Percentiles rank a stretch among this genome's conserved stretches.
phyloP scores from a whole-genome alignment of 2,797 vertebrate genomes.

The Falco cherrug region DNA sequence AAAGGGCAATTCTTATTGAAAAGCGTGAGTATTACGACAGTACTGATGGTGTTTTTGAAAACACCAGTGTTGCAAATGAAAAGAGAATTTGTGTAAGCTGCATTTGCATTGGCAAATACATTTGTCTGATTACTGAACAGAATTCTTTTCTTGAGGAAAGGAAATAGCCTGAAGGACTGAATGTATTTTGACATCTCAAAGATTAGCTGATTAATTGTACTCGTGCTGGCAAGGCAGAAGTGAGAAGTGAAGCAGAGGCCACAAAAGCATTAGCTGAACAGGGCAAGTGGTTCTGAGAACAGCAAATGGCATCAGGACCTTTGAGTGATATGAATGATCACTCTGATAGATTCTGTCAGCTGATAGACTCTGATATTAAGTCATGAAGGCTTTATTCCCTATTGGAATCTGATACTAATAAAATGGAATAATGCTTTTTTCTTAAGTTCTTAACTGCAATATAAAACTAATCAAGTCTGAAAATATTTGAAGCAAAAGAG shows the following conservation, averaged over 20 bases:
- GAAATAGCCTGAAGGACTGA: slow-evolving; percentile 56
- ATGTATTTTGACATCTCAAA: slow-evolving; percentile 63
- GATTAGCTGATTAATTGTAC: slow-evolving; percentile 75
- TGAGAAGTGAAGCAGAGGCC: slow-evolving; percentile 56
- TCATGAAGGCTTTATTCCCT: slow-evolving; percentile 57
- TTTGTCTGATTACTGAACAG: slow-evolving; percentile 24
- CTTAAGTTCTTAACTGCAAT: slow-evolving; percentile 56
- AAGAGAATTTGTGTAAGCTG: slow-evolving; percentile 24
- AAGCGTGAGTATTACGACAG: background rate
- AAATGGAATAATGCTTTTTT: slow-evolving; percentile 65
- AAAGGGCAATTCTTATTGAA: background rate
- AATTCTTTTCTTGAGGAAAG: slow-evolving; percentile 43
- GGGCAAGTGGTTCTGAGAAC: slow-evolving; percentile 34
- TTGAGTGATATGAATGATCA: slow-evolving; percentile 68
- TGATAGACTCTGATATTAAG: slow-evolving; percentile 59
- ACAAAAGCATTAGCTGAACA: slow-evolving; percentile 43
- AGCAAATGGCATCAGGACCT: slow-evolving; percentile 54
- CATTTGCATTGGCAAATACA: slow-evolving; percentile 40
- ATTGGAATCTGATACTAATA: slow-evolving; percentile 68
- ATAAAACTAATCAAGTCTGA: slow-evolving; percentile 50
- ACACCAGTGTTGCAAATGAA: slow-evolving; percentile 11
- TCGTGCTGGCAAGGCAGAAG: slow-evolving; percentile 58
- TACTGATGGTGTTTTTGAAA: slow-evolving; percentile 12
- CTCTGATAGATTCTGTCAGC: slow-evolving; percentile 69
- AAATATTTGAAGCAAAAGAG: slow-evolving; percentile 16